Percentiles rank a stretch among this genome's conserved stretches.
phyloP scores from a whole-genome alignment of 2,888 invertebrate genomes.

The Drosophila mettleri region DNA sequence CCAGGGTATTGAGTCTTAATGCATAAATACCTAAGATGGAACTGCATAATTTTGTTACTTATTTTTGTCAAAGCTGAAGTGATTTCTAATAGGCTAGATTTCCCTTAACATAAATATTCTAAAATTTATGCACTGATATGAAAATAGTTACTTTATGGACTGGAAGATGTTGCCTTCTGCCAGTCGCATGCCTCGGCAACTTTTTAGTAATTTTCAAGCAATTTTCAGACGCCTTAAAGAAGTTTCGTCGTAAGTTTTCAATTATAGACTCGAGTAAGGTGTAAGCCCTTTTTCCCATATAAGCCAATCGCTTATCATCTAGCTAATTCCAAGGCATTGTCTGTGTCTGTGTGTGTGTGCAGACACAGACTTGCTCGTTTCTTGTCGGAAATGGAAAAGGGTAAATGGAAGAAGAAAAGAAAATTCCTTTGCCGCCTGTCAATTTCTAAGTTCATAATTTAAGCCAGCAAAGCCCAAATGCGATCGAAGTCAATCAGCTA shows the following conservation, averaged over 20 bases:
- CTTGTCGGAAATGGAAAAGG: too few relatives aligned
- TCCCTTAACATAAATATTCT: too few relatives aligned
- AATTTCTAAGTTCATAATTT: slow-evolving; percentile 76
- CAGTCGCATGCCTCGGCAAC: not conserved
- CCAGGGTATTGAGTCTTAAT: slow-evolving; percentile 11
- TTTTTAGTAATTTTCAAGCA: not conserved
- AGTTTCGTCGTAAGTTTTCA: not conserved
- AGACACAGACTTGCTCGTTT: too few relatives aligned
- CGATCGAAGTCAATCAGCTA: slow-evolving; percentile 74
- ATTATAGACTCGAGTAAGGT: not conserved
- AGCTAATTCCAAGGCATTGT: slow-evolving; percentile 20
- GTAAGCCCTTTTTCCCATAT: not conserved
- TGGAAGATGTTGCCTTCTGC: not conserved
- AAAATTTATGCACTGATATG: not conserved
- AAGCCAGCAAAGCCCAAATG: slow-evolving; percentile 57
- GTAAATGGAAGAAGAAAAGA: not conserved
- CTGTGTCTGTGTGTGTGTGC: not conserved
- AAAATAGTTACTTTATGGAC: not conserved
- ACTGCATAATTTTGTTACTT: not conserved
- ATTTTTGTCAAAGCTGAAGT: not conserved
- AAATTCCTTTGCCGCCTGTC: slow-evolving; percentile 54
- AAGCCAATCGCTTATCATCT: slow-evolving; percentile 3
- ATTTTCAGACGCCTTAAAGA: not conserved
- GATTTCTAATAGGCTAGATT: not conserved
- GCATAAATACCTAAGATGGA: not conserved